phyloP scores from a whole-genome alignment of 1,140 invertebrate genomes.

The Diabrotica undecimpunctata region DNA sequence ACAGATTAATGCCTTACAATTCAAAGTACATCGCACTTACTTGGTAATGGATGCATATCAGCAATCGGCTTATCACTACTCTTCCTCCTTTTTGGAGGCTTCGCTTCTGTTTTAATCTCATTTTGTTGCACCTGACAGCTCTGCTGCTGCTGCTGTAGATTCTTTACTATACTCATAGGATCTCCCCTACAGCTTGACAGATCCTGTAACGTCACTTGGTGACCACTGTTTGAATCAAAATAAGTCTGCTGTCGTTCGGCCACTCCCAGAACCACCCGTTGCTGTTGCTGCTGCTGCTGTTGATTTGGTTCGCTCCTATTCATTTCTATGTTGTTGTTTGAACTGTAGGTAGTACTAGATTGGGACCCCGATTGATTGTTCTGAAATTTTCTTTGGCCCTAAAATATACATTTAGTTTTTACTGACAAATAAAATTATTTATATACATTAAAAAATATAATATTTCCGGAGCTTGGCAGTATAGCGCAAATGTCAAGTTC shows the following conservation, averaged over 20 bases:
- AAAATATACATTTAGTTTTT: neutral
- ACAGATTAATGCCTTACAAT: too few relatives aligned
- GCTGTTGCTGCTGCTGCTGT: slow-evolving; percentile 11
- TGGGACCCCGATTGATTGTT: neutral
- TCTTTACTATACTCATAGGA: slow-evolving; percentile 72
- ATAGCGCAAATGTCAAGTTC: too few relatives aligned
- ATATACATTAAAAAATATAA: too few relatives aligned
- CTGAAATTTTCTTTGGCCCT: slow-evolving; percentile 6
- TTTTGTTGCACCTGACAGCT: slow-evolving; percentile 56
- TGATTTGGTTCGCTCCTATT: slow-evolving; percentile 6
- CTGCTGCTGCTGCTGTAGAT: slow-evolving; percentile 61
- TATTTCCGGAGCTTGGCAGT: too few relatives aligned
- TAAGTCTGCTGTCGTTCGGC: slow-evolving; percentile 48
- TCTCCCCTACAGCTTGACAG: slow-evolving; percentile 67
- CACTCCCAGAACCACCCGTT: slow-evolving; percentile 14
- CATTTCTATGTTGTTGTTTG: slow-evolving; percentile 25
- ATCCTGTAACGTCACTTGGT: slow-evolving; percentile 60
- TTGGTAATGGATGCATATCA: slow-evolving; percentile 24
- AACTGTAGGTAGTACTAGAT: slow-evolving; percentile 30
- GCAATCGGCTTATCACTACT: slow-evolving; percentile 51
- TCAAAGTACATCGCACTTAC: slow-evolving; percentile 16
- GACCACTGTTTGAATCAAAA: slow-evolving; percentile 51
- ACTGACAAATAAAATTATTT: too few relatives aligned
- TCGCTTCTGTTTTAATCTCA: slow-evolving; percentile 51
- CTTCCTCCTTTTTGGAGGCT: slow-evolving; percentile 49